Conservation (phyloP, 2,797 vertebrate species). For the Neomorphus geoffroyi region DNA sequence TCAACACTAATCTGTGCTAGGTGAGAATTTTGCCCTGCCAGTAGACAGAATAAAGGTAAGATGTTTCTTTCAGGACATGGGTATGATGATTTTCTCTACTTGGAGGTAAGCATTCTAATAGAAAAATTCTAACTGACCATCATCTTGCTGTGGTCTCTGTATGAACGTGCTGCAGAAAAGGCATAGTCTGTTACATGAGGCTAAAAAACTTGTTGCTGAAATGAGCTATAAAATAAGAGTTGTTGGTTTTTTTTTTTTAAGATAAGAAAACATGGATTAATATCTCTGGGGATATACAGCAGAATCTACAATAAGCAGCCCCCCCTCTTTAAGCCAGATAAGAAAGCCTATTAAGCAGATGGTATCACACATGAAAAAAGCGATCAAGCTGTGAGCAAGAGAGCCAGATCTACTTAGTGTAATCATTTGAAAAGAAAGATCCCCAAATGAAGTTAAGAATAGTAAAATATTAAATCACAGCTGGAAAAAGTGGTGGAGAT, state of each 20-base stretch:
- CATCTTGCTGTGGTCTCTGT: not conserved
- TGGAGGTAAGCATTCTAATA: not conserved
- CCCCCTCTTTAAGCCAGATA: not conserved
- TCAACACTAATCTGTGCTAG: not conserved
- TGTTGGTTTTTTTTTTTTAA: slow-evolving; percentile 52
- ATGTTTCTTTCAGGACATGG: not conserved
- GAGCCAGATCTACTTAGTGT: slow-evolving; percentile 57
- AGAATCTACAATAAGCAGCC: slow-evolving; percentile 44
- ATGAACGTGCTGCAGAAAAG: not conserved
- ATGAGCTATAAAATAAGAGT: slow-evolving; percentile 54
- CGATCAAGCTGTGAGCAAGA: slow-evolving; percentile 61
- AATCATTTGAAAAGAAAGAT: slow-evolving; percentile 69
- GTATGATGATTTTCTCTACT: not conserved
- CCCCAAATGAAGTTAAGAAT: slow-evolving; percentile 39
- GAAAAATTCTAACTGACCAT: not conserved
- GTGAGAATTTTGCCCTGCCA: not conserved
- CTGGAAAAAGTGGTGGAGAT: slow-evolving; percentile 16
- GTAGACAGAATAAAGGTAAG: not conserved
- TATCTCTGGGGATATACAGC: slow-evolving; percentile 40
- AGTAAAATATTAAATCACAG: slow-evolving; percentile 43
- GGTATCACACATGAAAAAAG: slow-evolving; percentile 63
- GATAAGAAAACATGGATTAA: slow-evolving; percentile 43
- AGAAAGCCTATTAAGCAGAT: slow-evolving; percentile 73
- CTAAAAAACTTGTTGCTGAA: slow-evolving; percentile 65
- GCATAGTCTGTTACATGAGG: not conserved